Base-by-base conservation (phyloP, 2,797 vertebrate genomes). In the Chaenodraco wilsoni region DNA sequence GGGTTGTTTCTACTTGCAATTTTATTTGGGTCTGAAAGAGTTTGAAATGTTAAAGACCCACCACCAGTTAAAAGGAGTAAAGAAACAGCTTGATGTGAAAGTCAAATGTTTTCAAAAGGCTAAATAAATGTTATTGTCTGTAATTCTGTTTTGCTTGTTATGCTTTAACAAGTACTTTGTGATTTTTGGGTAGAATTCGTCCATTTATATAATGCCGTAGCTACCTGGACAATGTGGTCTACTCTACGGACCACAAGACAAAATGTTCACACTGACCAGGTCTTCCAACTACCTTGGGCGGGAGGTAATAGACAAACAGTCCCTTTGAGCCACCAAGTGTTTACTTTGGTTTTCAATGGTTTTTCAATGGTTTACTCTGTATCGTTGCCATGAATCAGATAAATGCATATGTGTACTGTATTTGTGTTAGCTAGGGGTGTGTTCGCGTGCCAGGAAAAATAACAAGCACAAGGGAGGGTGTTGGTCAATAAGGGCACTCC, bases 341-440 rank as follows among this genome's bases (percentile, higher is more conserved):
- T 91, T 87, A 93, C 87, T 87, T 81, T 87, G 85, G 85, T 91
- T 84, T 84, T 93, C 87, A 90, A 87, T 91, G 85, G 84, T 85
- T 89, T 88, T 87, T 90, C 84, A 84, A 65, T 78, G 78, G 80
- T 84, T 79, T 69, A 66, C 81, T 88, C 86, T 91, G 89, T 88
- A 82, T 72, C 77, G 63, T 63, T 84, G 86, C 88, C 89, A 87
- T 63, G 65, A 68, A 81, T 84, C 52, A 90, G 85, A 91, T 92
- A 88, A 74, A 91, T 88, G 90, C 83, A 77, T 87, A 78, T 84
- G 89, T 90, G 90, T 85, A 63, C 83, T 90, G 89, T 89, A 83
- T 91, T 89, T 93, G 91, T 90, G 85, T 89, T 83, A 81, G 85
- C 59, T 23, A 40, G 58, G 81, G 83, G 88, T 89, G 89, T 90